Evolutionary conservation across 2,797 vertebrate genomes (phyloP).

Genomic region (Brachyalestes nurse): DNA sequence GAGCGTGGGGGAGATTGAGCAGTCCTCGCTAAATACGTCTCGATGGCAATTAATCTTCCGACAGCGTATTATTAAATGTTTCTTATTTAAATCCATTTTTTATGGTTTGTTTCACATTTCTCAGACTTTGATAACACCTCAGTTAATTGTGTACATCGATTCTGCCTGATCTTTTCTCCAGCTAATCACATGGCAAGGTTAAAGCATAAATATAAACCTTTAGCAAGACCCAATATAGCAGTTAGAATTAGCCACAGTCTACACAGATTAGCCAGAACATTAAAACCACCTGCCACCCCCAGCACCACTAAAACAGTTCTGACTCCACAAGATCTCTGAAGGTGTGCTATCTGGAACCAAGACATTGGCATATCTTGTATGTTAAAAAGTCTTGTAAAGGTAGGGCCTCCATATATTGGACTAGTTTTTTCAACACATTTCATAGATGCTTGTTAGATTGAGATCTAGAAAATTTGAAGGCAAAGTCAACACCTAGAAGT

Average conservation of each 20-base stretch:
- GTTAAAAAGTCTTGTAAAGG: too few species aligned
- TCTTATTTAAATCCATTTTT: slow-evolving; percentile 22
- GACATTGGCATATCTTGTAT: too few species aligned
- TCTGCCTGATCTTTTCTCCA: not conserved
- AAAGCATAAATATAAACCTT: not conserved
- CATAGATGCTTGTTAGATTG: too few species aligned
- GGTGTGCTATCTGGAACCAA: too few species aligned
- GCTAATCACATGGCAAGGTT: not conserved
- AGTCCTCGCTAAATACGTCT: slow-evolving; percentile 59
- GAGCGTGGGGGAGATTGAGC: slow-evolving; percentile 57
- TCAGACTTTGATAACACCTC: not conserved
- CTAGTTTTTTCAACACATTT: too few species aligned
- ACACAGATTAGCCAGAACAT: too few species aligned
- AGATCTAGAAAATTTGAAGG: too few species aligned
- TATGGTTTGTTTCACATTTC: slow-evolving; percentile 1
- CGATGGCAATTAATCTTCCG: slow-evolving; percentile 63
- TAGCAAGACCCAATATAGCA: not conserved
- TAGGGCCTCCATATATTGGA: too few species aligned
- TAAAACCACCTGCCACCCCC: too few species aligned
- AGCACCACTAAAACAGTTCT: too few species aligned
- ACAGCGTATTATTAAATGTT: slow-evolving; percentile 42
- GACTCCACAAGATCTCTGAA: too few species aligned
- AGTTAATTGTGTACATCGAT: not conserved
- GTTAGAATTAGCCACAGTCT: not conserved
- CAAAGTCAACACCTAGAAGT: too few species aligned